These are phyloP conservation scores for Tholera decimalis DNA, from an alignment of 2,888 invertebrate genomes.

Conservation along the genomic window DNA sequence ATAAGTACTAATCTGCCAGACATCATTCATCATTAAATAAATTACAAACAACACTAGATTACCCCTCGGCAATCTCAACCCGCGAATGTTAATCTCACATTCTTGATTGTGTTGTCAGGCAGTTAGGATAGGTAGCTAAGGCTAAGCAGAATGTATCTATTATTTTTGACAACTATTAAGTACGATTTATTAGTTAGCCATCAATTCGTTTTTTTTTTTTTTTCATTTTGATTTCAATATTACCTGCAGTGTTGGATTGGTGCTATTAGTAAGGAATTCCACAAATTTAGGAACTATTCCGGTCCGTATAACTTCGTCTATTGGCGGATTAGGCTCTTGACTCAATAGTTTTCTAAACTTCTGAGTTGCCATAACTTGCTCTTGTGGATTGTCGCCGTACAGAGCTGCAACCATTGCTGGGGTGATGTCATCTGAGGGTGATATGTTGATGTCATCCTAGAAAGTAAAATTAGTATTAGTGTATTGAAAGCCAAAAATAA, in stretches of 20 bases:
- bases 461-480: conserved; percentile 21
- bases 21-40: too few species aligned
- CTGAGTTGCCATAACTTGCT: conserved; percentile 97
- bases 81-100: too few species aligned
- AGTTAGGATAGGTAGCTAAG: too few species aligned
- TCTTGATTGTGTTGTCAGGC: too few species aligned
- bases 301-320: conserved; percentile 98
- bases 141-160: conserved; percentile 7
- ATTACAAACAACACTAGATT: too few species aligned
- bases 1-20: too few species aligned
- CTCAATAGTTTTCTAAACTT: conserved; percentile 98
- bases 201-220: too few species aligned
- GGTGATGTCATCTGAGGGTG: conserved; percentile 92
- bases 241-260: conserved; percentile 97
- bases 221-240: too few species aligned
- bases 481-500: neutral
- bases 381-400: conserved; percentile 94
- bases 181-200: neutral
- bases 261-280: conserved; percentile 95
- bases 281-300: conserved; percentile 99
- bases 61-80: too few species aligned
- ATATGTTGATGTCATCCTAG: conserved; percentile 88
- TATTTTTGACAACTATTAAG: neutral
- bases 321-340: conserved; percentile 98
- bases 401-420: conserved; percentile 96